Percentiles rank a stretch among this genome's conserved stretches.
These are phyloP conservation scores for Diploscapter pachys DNA, from an alignment of 1,140 invertebrate genomes.

Conservation along the genomic window DNA sequence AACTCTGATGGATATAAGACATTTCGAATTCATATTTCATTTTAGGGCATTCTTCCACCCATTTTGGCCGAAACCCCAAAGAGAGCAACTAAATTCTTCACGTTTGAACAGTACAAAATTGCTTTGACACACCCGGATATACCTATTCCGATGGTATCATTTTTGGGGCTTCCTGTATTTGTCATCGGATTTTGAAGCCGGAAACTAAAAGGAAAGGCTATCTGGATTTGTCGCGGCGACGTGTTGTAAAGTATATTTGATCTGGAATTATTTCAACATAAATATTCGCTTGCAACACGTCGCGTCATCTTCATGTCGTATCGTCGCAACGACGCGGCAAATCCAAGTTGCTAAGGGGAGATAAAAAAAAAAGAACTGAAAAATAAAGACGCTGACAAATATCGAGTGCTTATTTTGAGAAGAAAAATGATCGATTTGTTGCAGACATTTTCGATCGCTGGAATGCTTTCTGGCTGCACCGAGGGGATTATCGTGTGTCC, in stretches of 20 bases:
- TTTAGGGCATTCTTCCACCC: constrained; percentile 80
- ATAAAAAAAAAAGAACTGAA: no score
- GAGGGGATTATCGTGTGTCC: constrained; percentile 86
- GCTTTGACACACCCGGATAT: constrained; percentile 74
- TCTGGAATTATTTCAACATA: no score
- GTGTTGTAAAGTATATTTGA: no score
- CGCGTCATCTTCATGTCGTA: neutral
- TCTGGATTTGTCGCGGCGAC: no score
- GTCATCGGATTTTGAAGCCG: constrained; percentile 16
- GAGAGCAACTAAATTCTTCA: constrained; percentile 84
- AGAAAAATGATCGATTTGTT: constrained; percentile 49
- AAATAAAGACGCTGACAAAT: neutral
- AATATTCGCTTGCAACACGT: no score
- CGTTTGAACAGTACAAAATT: constrained; percentile 85
- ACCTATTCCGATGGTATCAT: constrained; percentile 67
- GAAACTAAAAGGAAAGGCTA: neutral
- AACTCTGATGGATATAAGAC: neutral
- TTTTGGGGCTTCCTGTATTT: constrained; percentile 1
- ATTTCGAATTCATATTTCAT: constrained; percentile 7
- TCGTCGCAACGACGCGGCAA: neutral
- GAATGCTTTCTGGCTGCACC: constrained; percentile 77
- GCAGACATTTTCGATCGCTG: constrained; percentile 80
- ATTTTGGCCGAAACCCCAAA: constrained; percentile 91
- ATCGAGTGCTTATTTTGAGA: constrained; percentile 9
- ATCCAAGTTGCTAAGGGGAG: neutral